Percentiles rank a stretch among this genome's conserved stretches.
These are phyloP conservation scores for Diadumene lineata DNA, from an alignment of 92 coral and sea anemone species.

Conservation along the genomic window DNA sequence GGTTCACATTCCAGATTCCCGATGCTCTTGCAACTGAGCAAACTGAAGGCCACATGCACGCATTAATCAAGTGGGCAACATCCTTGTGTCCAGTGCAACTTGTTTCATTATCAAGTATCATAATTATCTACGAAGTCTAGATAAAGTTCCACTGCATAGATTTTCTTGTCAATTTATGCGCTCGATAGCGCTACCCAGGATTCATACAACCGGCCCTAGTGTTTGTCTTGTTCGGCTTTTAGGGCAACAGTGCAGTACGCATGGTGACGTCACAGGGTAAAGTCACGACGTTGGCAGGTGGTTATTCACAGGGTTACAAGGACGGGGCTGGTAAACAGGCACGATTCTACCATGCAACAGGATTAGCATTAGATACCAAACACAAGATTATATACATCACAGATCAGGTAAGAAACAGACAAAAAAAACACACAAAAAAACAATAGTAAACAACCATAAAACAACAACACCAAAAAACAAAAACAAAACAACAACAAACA, in stretches of 20 bases:
- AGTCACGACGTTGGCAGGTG: constrained; percentile 78
- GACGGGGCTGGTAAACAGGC: constrained; percentile 64
- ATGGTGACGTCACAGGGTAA: constrained; percentile 60
- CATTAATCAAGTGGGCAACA: no score
- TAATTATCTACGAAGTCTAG: no score
- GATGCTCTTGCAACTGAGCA: no score
- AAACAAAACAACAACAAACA: background rate
- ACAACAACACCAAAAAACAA: background rate
- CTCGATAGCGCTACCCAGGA: background rate
- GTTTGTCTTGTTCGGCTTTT: background rate
- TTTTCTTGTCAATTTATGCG: background rate
- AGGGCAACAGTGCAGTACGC: constrained; percentile 73
- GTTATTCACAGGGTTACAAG: constrained; percentile 45
- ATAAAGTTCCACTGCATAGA: no score
- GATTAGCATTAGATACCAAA: constrained; percentile 66
- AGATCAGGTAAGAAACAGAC: constrained; percentile 53
- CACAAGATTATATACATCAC: constrained; percentile 71
- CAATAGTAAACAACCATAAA: background rate
- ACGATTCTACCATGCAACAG: constrained; percentile 76
- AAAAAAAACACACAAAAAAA: background rate
- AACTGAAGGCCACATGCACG: no score
- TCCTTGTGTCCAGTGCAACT: no score
- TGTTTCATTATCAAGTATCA: no score
- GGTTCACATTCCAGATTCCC: no score
- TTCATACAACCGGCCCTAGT: background rate